These are phyloP conservation scores for Drosophila busckii DNA, from an alignment of 1,140 invertebrate species.

Conservation along the genomic window DNA sequence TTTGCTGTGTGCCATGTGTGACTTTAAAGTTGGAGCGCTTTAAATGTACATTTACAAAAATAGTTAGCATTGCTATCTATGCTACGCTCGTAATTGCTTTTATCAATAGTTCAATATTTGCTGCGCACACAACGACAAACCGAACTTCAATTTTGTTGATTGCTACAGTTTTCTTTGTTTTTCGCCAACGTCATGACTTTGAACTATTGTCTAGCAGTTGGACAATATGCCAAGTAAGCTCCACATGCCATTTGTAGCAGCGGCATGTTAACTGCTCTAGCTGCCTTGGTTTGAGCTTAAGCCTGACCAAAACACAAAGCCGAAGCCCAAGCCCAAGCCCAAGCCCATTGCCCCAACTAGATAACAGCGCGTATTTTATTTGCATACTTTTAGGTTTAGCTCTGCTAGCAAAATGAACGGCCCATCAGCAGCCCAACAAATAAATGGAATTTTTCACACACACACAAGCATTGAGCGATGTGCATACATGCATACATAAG, in stretches of 20 bases:
- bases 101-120: background rate
- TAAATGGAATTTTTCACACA: constrained; percentile 2
- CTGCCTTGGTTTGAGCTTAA: constrained; percentile 12
- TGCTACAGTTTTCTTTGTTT: constrained; percentile 43
- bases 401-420: constrained; percentile 65
- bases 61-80: too few relatives aligned
- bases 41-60: too few relatives aligned
- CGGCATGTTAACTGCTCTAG: constrained; percentile 47
- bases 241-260: constrained; percentile 58
- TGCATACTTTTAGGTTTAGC: constrained; percentile 74
- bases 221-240: constrained; percentile 70
- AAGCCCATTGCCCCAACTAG: constrained; percentile 74
- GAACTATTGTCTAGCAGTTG: too few relatives aligned
- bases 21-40: too few relatives aligned
- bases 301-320: background rate
- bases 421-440: constrained; percentile 48
- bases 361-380: constrained; percentile 76
- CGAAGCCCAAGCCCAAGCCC: constrained; percentile 43
- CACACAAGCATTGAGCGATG: too few relatives aligned
- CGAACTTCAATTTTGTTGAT: constrained; percentile 71
- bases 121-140: constrained; percentile 49
- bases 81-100: background rate
- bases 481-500: too few relatives aligned
- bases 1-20: constrained; percentile 17
- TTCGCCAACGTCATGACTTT: background rate